phyloP scores from a whole-genome alignment of 2,888 invertebrate species.

The Rhabditoides inermis region DNA sequence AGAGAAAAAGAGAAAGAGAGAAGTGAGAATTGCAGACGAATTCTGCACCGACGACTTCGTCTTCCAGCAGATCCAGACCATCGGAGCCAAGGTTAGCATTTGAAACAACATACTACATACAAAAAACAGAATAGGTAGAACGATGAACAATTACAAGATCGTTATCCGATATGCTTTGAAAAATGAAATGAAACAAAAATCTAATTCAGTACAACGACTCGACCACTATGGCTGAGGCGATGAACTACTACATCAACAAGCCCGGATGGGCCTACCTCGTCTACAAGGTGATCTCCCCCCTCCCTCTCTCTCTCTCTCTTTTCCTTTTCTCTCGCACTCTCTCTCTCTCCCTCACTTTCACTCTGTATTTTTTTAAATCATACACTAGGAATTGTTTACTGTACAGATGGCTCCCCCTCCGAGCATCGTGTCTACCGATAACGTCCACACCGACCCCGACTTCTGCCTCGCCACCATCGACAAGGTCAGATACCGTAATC shows the following conservation, averaged over 20 bases:
- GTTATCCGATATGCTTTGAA: too few relatives aligned
- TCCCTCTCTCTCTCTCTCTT: not conserved
- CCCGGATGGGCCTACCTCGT: slow-evolving; percentile 29
- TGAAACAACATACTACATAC: too few relatives aligned
- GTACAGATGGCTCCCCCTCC: slow-evolving; percentile 19
- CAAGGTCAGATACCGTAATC: too few relatives aligned
- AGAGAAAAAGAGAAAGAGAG: too few relatives aligned
- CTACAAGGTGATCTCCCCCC: slow-evolving; percentile 12
- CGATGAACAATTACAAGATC: too few relatives aligned
- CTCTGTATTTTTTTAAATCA: not conserved
- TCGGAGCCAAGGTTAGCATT: too few relatives aligned
- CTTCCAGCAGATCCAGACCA: too few relatives aligned
- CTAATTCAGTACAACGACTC: slow-evolving; percentile 13
- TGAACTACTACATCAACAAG: slow-evolving; percentile 22
- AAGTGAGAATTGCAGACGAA: too few relatives aligned
- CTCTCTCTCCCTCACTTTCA: not conserved
- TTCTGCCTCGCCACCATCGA: slow-evolving; percentile 19
- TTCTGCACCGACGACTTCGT: too few relatives aligned
- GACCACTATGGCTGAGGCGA: slow-evolving; percentile 14
- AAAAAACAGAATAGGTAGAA: too few relatives aligned
- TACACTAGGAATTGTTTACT: not conserved
- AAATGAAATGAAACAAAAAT: too few relatives aligned
- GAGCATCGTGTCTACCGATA: slow-evolving; percentile 15
- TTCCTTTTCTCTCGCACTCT: too few relatives aligned
- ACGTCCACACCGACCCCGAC: slow-evolving; percentile 20